Evolutionary conservation across 2,888 invertebrate genomes (phyloP), one percentile per base, ranked within the genome.

Genomic region (Trimorus sp.): DNA sequence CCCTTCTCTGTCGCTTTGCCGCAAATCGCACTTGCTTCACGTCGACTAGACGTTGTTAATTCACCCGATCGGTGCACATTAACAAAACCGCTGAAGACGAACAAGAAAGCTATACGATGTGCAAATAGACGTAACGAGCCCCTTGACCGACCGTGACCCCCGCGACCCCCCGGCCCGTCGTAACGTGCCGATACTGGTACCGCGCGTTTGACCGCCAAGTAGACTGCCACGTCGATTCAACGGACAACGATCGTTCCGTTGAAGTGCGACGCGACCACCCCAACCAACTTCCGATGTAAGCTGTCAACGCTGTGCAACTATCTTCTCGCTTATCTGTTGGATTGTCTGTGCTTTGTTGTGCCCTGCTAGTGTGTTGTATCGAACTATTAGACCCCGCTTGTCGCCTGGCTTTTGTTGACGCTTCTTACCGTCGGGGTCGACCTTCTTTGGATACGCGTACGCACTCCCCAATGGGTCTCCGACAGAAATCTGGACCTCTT

Each of bases 1-100:
- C 91, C 91, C 90, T 90, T 91, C 90, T 91, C 89, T 91, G 89
- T 90, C 89, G 91, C 91, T 91, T 91, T 88, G 84, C 87, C 87
- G 88, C 89, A 86, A 87, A 87, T 86, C 85, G 88, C 89, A 88
- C 86, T 86, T 62, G 76, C 81, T 71, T 83, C 81, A 65, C 62
- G n/a, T 54, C 54, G 59, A 59, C 65, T 77, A 76, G 76, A 73
- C 69, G 54, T 74, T 66, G 42, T 26, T 26, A 26, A 26, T 1
- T 26, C 26, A 26, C 26, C 26, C 26, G 26, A 26, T 26, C 26
- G 1, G 26, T 26, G 26, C 26, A 26, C 26, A 26, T 26, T 26
- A 26, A 26, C 26, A 26, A 26, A 1, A 26, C 26, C 26, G 26
- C 26, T 3, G 26, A 26, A 26, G 26, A 26, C 26, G 26, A 26